Conservation (phyloP, 2,888 invertebrate species). For the Glyphotaelius pellucidus region DNA sequence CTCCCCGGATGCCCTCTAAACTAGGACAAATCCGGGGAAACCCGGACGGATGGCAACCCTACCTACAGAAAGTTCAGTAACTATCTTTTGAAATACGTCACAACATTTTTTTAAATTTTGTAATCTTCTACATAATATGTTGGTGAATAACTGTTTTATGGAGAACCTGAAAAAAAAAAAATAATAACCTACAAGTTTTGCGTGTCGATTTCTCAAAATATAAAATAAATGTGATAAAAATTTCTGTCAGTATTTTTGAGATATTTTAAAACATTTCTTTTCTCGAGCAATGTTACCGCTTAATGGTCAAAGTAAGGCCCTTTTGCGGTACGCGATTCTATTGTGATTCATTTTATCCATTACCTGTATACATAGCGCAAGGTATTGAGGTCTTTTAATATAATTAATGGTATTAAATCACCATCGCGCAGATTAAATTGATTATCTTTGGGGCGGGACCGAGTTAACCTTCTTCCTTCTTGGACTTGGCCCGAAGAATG, state of each 20-base stretch:
- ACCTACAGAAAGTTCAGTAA: too few species aligned
- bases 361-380: constrained; percentile 28
- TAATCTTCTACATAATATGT: too few species aligned
- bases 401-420: constrained; percentile 40
- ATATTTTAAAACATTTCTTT: background rate
- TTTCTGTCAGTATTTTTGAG: background rate
- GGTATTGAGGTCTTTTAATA: constrained; percentile 32
- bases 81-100: too few species aligned
- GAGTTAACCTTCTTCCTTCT: constrained; percentile 27
- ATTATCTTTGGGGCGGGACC: constrained; percentile 23
- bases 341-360: constrained; percentile 34
- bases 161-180: too few species aligned
- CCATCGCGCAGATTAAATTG: constrained; percentile 33
- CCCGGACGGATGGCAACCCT: too few species aligned
- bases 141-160: too few species aligned
- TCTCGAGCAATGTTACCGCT: background rate
- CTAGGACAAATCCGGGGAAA: too few species aligned
- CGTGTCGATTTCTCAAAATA: background rate
- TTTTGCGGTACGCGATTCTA: constrained; percentile 10
- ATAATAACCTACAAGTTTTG: background rate
- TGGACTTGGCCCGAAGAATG: background rate
- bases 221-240: too few species aligned
- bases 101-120: too few species aligned
- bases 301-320: background rate
- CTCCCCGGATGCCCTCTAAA: too few species aligned